Conservation (phyloP, 2,113 vertebrate genomes). For the Eulacestoma nigropectus region DNA sequence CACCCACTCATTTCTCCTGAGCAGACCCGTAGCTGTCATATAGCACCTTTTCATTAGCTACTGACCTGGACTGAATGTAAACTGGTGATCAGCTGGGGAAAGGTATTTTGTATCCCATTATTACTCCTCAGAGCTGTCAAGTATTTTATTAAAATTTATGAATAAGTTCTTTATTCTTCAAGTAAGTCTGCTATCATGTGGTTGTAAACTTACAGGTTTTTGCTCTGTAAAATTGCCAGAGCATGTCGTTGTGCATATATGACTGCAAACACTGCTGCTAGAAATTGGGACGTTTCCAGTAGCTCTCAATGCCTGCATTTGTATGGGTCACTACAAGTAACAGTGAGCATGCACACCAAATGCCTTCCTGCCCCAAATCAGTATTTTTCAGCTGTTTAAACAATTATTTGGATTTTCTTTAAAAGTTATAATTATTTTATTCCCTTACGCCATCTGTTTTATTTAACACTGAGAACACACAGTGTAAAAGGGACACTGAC, state of each 20-base stretch:
- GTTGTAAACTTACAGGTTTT: background rate
- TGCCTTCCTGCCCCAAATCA: background rate
- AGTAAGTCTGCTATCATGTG: background rate
- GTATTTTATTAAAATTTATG: background rate
- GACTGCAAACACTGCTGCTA: background rate
- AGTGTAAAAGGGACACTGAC: background rate
- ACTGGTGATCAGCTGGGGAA: background rate
- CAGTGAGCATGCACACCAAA: background rate
- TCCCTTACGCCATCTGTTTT: background rate
- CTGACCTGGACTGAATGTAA: background rate
- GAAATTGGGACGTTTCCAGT: constrained; percentile 38
- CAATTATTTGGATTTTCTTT: background rate
- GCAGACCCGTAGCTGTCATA: background rate
- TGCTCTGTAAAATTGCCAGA: constrained; percentile 32
- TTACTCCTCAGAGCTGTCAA: background rate
- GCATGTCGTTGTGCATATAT: background rate
- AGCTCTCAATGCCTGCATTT: background rate
- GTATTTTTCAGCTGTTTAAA: constrained; percentile 12
- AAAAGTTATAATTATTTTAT: background rate
- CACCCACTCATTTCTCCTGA: background rate
- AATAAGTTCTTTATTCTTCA: constrained; percentile 11
- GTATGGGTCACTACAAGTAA: background rate
- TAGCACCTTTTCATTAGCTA: background rate
- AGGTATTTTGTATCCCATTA: background rate
- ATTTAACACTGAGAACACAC: background rate